Conservation (phyloP, 2,113 vertebrate species). For the Mixornis gularis region DNA sequence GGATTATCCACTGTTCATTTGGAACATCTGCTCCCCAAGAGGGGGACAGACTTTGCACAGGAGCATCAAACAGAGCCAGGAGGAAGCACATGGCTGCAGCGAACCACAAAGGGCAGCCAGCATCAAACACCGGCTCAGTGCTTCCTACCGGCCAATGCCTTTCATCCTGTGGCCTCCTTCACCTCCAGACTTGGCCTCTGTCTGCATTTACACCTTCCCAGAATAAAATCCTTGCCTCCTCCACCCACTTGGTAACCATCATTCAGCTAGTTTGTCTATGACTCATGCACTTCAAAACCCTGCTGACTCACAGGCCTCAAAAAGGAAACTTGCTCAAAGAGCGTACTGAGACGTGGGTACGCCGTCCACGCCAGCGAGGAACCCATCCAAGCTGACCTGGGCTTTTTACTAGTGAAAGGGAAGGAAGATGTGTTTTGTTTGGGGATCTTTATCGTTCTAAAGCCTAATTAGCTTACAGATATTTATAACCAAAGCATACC, state of each 20-base stretch:
- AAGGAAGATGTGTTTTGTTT: neutral
- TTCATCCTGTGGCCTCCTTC: neutral
- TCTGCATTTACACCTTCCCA: slow-evolving; percentile 36
- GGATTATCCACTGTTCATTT: neutral
- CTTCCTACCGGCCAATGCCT: neutral
- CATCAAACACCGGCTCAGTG: neutral
- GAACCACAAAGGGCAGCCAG: neutral
- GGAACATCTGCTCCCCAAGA: neutral
- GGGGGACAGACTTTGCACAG: neutral
- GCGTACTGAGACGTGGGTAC: fast-evolving
- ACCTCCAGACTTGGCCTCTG: slow-evolving; percentile 40
- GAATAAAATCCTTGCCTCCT: slow-evolving; percentile 33
- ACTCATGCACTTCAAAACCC: slow-evolving; percentile 49
- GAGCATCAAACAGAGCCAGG: neutral
- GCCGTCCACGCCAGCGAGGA: neutral
- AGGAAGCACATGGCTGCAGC: neutral
- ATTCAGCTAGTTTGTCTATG: slow-evolving; percentile 28
- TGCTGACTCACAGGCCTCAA: slow-evolving; percentile 49
- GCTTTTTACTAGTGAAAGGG: neutral
- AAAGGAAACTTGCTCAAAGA: slow-evolving; percentile 33
- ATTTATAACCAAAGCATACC: slow-evolving; percentile 24
- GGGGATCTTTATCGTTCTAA: neutral
- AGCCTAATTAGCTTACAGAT: slow-evolving; percentile 21
- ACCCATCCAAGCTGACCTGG: neutral
- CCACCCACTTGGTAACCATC: slow-evolving; percentile 47